phyloP scores from a whole-genome alignment of 2,888 invertebrate genomes.

The Yponomeuta plumbellus region DNA sequence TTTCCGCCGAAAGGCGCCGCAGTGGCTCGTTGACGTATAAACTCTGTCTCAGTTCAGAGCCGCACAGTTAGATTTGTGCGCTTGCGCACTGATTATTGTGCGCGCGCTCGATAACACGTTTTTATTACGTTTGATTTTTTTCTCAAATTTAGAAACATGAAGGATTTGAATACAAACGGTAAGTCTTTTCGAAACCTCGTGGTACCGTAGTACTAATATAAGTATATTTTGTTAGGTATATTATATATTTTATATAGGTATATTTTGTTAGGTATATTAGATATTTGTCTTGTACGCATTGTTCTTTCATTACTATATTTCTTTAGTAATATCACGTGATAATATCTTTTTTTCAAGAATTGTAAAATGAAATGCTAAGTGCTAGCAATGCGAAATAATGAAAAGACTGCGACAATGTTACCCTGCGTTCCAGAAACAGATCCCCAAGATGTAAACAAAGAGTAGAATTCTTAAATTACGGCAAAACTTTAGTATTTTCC shows the following conservation, averaged over 20 bases:
- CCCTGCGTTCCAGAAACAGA: no score
- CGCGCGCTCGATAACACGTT: not conserved
- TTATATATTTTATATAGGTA: not conserved
- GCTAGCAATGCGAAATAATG: no score
- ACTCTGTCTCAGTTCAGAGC: not conserved
- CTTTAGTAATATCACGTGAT: no score
- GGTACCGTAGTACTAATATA: not conserved
- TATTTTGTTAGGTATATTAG: not conserved
- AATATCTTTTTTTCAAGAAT: no score
- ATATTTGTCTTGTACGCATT: no score
- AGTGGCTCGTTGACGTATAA: not conserved
- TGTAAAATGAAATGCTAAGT: no score
- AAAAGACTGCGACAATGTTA: no score
- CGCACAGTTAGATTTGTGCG: not conserved
- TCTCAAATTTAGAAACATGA: not conserved
- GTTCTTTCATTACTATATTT: no score
- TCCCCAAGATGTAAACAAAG: no score
- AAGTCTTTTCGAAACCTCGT: not conserved
- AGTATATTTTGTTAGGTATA: not conserved
- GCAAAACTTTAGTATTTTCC: no score
- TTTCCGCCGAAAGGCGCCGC: not conserved
- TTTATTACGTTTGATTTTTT: not conserved
- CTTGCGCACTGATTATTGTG: not conserved
- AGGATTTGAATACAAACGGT: not conserved
- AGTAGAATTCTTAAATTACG: no score